Conservation (phyloP, 2,888 invertebrate genomes). For the Ophion costatus region DNA sequence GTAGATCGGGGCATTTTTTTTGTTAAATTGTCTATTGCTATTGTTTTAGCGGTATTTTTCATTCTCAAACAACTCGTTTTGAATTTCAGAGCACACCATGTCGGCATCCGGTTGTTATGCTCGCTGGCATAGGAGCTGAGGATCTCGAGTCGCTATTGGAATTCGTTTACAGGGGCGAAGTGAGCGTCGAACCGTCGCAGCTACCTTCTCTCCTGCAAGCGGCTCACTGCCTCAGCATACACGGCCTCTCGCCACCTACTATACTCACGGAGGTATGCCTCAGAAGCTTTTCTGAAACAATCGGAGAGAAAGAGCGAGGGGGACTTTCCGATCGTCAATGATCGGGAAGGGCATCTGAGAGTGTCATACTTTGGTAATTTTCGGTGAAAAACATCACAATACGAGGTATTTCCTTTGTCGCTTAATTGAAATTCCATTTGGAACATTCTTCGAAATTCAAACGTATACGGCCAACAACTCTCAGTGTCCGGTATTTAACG, state of each 20-base stretch:
- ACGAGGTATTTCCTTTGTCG: neutral
- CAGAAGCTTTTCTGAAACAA: conserved; percentile 7
- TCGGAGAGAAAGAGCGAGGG: conserved; percentile 8
- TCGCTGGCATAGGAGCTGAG: conserved; percentile 87
- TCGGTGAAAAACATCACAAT: neutral
- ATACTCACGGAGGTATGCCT: conserved; percentile 80
- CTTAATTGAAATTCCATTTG: neutral
- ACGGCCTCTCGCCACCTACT: conserved; percentile 85
- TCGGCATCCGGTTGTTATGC: conserved; percentile 88
- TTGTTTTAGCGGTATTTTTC: neutral
- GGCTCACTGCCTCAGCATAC: conserved; percentile 87
- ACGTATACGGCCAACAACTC: too few species aligned
- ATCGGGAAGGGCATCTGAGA: conserved; percentile 23
- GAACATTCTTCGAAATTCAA: neutral
- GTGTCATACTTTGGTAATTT: conserved; percentile 14
- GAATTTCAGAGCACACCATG: conserved; percentile 86
- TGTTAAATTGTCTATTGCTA: neutral
- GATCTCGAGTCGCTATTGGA: conserved; percentile 87
- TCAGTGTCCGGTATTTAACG: too few species aligned
- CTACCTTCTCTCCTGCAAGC: conserved; percentile 87
- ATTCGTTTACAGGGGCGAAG: conserved; percentile 87
- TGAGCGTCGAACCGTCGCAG: conserved; percentile 87
- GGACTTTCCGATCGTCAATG: conserved; percentile 26
- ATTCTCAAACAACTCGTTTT: conserved; percentile 13
- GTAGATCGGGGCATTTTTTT: neutral